Conservation (phyloP, 2,113 vertebrate genomes). For the Caloenas nicobarica region DNA sequence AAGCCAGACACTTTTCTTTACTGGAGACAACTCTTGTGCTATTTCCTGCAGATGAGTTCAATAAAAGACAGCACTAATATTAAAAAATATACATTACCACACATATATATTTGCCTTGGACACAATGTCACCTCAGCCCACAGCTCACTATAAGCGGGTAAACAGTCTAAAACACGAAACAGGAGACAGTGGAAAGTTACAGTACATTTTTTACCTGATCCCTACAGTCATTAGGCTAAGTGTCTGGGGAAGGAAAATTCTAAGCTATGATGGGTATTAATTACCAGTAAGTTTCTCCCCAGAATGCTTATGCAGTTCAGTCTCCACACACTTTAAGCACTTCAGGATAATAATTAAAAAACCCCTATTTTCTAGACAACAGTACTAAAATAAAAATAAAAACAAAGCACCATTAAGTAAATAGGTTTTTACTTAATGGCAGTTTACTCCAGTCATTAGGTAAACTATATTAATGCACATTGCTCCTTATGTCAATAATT, state of each 20-base stretch:
- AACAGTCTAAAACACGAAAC: neutral
- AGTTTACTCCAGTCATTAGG: slow-evolving; percentile 48
- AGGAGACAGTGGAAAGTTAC: neutral
- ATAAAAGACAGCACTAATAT: neutral
- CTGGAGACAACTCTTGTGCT: neutral
- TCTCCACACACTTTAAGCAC: neutral
- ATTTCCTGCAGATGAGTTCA: neutral
- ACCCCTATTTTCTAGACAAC: slow-evolving; percentile 43
- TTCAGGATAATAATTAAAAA: slow-evolving; percentile 35
- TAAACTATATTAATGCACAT: slow-evolving; percentile 45
- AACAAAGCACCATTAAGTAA: slow-evolving; percentile 58
- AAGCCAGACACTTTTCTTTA: neutral
- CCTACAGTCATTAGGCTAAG: slow-evolving; percentile 30
- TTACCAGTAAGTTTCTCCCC: neutral
- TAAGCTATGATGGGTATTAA: slow-evolving; percentile 8
- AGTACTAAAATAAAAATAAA: slow-evolving; percentile 43
- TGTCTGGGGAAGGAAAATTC: neutral
- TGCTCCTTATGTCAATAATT: slow-evolving; percentile 56
- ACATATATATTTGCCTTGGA: neutral
- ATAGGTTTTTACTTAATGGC: slow-evolving; percentile 57
- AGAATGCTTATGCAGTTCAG: neutral
- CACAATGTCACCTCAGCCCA: neutral
- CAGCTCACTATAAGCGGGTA: neutral
- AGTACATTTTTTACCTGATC: neutral
- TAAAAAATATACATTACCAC: neutral